phyloP scores from a whole-genome alignment of 2,113 vertebrate genomes.

The Ophthalmolycus amberensis region DNA sequence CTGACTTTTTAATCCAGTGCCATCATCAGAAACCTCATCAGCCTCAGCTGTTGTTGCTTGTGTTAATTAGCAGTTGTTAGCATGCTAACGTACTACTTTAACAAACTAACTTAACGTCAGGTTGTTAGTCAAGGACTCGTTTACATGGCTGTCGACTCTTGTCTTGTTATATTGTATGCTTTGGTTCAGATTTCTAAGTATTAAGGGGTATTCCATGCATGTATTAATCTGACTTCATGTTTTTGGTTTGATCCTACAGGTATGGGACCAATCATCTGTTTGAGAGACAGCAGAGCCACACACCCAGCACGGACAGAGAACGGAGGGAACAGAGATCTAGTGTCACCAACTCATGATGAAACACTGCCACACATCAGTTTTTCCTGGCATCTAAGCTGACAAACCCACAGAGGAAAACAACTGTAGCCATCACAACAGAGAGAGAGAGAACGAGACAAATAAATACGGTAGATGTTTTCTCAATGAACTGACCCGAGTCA shows the following conservation, averaged over 20 bases:
- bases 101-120: too few species aligned
- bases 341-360: conserved; percentile 63
- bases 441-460: conserved; percentile 21
- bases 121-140: background rate
- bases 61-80: too few species aligned
- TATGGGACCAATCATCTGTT: conserved; percentile 95
- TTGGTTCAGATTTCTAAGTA: background rate
- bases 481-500: conserved; percentile 11
- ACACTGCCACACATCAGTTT: conserved; percentile 74
- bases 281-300: conserved; percentile 77
- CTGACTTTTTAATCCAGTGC: too few species aligned
- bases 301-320: conserved; percentile 28
- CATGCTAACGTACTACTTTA: too few species aligned
- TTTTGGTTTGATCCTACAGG: conserved; percentile 63
- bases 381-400: conserved; percentile 43
- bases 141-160: background rate
- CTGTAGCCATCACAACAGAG: conserved; percentile 39
- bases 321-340: conserved; percentile 41
- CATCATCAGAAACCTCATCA: too few species aligned
- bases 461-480: conserved; percentile 62
- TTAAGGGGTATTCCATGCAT: background rate
- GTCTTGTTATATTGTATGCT: background rate
- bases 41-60: too few species aligned
- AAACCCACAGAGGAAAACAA: conserved; percentile 49
- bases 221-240: background rate